Base-by-base conservation (phyloP, 2,888 invertebrate species). In the Pemphredon lugubris region DNA sequence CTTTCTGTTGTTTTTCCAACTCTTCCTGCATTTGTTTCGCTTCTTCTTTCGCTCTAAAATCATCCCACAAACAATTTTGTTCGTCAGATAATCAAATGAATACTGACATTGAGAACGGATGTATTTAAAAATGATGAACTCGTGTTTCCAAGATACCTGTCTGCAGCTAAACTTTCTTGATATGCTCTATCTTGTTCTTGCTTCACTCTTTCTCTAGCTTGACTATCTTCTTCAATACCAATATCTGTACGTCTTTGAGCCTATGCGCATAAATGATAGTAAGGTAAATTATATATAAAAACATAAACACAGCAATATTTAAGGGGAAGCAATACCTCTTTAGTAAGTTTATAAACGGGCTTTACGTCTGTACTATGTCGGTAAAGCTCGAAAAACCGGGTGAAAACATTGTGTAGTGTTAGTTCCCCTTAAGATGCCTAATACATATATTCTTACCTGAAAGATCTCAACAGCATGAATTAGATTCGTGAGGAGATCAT, bases 171-270 rank as follows among this genome's bases (percentile, higher is more conserved):
- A 81, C 98, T 98, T 87, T 93, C 94, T 89, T 96, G 94, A 90
- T 97, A 98, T 0, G 98, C 98, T 89, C 94, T 94, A 91, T 98
- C 98, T 91, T 98, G 98, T 90, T 98, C 98, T 83, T 94, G 92
- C 90, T 97, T 97, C 57, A 98, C 96, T 82, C 93, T 92, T 90
- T 98, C 97, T 59, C 98, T 91, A 7, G 96, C 97, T 75, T 96
- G 95, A 61, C 98, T 91, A 89, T 98, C 97, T 67, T 96, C 93
- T 91, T 98, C 98, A 63, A 95, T 94, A 90, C 98, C 98, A 16
- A 92, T 91, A 73, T 93, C 93, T 64, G 92, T 92, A 61, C 94
- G 91, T 88, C 96, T 95, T 80, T 94, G 93, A 81, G 95, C 94
- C 81, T 92, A 91, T 90, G n/a, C n/a, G n/a, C n/a, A n/a, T n/a